Evolutionary conservation across 2,113 vertebrate genomes (phyloP), one percentile per base, ranked within the genome.

Genomic region (Oncorhynchus gorbuscha): DNA sequence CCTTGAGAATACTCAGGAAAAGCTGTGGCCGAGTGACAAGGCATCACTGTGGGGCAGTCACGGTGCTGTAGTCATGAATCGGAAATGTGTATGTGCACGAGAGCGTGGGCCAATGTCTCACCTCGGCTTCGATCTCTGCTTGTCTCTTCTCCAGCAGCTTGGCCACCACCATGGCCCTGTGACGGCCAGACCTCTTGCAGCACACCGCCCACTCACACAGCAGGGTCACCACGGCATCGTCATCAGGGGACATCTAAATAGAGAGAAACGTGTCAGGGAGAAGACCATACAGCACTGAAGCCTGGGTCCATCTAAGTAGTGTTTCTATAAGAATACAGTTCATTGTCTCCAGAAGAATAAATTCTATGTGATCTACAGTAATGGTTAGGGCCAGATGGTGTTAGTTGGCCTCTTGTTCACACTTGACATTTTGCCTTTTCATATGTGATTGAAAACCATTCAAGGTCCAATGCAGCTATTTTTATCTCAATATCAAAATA

Each of bases 161-260:
- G 86, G 98, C 97, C 81, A 99, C 98, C 1, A 99, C 98, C 96
- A 99, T 98, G 45, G 98, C 98, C 39, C 97, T 91, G 89, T 99
- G 98, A 74, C 96, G 93, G 68, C 98, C 98, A 0, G 97, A 99
- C 1, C 98, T 95, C 81, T 99, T 99, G 80, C 97, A 98, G 91
- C 97, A 98, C 84, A 99, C 98, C 1, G 98, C 98, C 97, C 98
- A 99, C 83, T 99, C 98, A 7, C 97, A 99, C 66, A 99, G 94
- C 88, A 99, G 90, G 24, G 97, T 97, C 75, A 99, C 97, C 86
- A 99, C 97, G 0, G 98, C 98, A 2, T 99, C 97, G 0, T 99
- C 98, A 0, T 99, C 97, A 0, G 97, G 95, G 4, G 95, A 97
- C 89, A 99, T 97, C 98, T 99, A 88, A 13, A 72, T 20, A 79